Percentiles rank a stretch among this genome's conserved stretches.
Conservation (phyloP, 2,113 vertebrate species). For the Sapajus apella region DNA sequence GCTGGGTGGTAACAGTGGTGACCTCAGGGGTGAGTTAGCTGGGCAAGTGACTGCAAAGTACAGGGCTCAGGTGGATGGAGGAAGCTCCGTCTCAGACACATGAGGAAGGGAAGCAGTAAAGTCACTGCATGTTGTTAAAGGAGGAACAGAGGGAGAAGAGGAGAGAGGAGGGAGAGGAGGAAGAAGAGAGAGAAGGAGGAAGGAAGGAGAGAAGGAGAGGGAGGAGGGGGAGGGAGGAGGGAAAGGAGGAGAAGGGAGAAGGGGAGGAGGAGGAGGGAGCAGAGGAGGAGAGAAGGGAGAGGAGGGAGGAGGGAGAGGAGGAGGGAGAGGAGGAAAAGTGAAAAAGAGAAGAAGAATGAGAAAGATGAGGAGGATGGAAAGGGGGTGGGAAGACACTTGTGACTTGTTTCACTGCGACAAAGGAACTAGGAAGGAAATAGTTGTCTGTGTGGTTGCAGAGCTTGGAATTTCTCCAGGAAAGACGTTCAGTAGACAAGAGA, state of each 20-base stretch:
- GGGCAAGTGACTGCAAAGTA: neutral
- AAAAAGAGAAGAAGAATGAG: too few species aligned
- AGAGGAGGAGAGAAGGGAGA: too few species aligned
- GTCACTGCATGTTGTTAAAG: neutral
- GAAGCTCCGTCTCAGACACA: neutral
- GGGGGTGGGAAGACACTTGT: too few species aligned
- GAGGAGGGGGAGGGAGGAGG: too few species aligned
- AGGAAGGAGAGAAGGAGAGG: rapidly evolving
- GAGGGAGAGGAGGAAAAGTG: too few species aligned
- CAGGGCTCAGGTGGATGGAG: neutral
- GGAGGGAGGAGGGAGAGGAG: neutral
- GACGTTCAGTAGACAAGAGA: neutral
- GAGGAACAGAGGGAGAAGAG: neutral
- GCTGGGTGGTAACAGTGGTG: neutral
- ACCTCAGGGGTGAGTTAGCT: neutral
- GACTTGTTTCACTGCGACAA: too few species aligned
- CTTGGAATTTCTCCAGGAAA: neutral
- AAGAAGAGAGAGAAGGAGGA: neutral
- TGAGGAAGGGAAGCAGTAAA: rapidly evolving
- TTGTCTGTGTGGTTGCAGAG: neutral
- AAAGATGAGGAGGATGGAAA: neutral
- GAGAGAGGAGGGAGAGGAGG: too few species aligned
- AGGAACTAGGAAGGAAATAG: neutral
- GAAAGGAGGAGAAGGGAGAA: rapidly evolving
- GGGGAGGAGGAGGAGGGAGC: neutral